A percentile compares a stretch with the other conserved stretches of the same genome.
Conservation (phyloP, 53 echinoderm and acorn worm species). For the Hippasteria phrygiana region DNA sequence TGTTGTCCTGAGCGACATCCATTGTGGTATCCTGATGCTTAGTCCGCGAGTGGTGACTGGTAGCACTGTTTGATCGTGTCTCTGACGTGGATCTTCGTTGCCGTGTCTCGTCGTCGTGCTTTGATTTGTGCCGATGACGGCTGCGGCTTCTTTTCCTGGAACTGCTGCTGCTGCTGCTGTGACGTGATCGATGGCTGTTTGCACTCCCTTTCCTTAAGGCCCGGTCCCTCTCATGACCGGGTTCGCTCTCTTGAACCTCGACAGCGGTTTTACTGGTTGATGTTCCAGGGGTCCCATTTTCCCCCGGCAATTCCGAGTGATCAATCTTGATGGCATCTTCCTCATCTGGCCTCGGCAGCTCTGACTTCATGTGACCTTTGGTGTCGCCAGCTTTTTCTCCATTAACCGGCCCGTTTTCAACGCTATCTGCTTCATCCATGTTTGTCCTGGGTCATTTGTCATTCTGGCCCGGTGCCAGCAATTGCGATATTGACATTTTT, state of each 20-base stretch:
- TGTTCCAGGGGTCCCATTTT: not conserved
- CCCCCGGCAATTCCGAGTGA: not conserved
- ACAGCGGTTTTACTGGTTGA: not conserved
- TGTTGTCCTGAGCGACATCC: not conserved
- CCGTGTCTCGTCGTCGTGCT: not conserved
- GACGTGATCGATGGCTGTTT: constrained; percentile 22
- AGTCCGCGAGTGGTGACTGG: not conserved
- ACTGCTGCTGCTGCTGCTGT: constrained; percentile 12
- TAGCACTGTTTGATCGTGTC: not conserved
- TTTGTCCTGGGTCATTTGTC: not conserved
- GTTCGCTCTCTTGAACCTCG: not conserved
- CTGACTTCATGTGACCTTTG: not conserved
- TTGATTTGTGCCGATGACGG: not conserved
- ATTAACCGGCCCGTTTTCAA: not conserved
- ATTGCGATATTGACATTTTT: not conserved
- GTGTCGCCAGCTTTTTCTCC: not conserved
- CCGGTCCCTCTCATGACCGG: not conserved
- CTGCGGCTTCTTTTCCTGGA: constrained; percentile 31
- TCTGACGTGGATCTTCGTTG: not conserved
- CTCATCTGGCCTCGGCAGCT: not conserved
- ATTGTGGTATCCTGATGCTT: not conserved
- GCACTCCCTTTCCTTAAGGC: constrained; percentile 6
- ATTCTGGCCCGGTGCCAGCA: not conserved
- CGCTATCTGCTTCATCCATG: constrained; percentile 26
- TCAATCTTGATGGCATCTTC: not conserved